phyloP scores from a whole-genome alignment of 2,113 vertebrate species.

The Tetraodon nigroviridis region DNA sequence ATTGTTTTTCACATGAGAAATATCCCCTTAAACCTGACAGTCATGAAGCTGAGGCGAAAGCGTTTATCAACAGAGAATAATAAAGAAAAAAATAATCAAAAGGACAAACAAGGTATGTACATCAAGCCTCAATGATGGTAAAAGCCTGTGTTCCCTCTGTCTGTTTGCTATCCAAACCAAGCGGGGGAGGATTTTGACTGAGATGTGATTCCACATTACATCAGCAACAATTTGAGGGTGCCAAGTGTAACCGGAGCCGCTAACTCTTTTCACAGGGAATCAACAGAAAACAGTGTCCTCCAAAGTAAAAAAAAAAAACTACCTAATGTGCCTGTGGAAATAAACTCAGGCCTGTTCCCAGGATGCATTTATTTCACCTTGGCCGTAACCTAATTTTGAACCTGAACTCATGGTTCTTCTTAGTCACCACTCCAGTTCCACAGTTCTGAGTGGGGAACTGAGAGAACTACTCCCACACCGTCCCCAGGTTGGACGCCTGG shows the following conservation, averaged over 20 bases:
- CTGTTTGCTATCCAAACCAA: slow-evolving; percentile 55
- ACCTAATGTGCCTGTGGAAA: slow-evolving; percentile 39
- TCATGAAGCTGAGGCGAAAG: slow-evolving; percentile 14
- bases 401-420: not conserved
- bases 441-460: not conserved
- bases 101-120: slow-evolving; percentile 50
- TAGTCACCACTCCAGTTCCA: not conserved
- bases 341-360: slow-evolving; percentile 8
- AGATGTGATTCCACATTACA: slow-evolving; percentile 51
- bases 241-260: slow-evolving; percentile 50
- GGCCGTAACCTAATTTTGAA: slow-evolving; percentile 10
- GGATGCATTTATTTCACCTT: slow-evolving; percentile 29
- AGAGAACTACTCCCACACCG: slow-evolving; percentile 6
- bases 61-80: slow-evolving; percentile 23
- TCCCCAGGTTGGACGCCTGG: slow-evolving; percentile 29
- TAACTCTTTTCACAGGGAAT: slow-evolving; percentile 68
- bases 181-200: slow-evolving; percentile 45
- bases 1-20: slow-evolving; percentile 3
- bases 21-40: slow-evolving; percentile 16
- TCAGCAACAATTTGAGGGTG: slow-evolving; percentile 48
- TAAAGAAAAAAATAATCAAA: slow-evolving; percentile 51
- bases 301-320: slow-evolving; percentile 23
- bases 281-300: slow-evolving; percentile 51
- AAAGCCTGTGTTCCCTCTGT: slow-evolving; percentile 44
- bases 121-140: slow-evolving; percentile 28